Percentiles rank a stretch among this genome's conserved stretches.
phyloP scores from a whole-genome alignment of 2,797 vertebrate genomes.

The Paedocypris micromegethes region DNA sequence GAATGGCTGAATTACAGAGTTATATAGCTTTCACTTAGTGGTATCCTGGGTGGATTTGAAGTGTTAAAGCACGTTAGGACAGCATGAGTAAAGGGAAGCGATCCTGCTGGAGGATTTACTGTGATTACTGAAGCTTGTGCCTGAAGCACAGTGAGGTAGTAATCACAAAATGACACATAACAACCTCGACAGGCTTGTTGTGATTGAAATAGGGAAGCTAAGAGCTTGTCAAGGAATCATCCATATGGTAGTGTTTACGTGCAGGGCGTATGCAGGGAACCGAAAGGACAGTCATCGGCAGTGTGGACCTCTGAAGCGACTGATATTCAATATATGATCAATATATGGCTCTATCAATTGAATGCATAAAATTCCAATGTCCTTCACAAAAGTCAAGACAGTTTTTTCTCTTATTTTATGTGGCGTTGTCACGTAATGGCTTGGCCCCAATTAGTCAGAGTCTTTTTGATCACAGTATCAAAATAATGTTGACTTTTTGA shows the following conservation, averaged over 20 bases:
- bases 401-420: too few relatives aligned
- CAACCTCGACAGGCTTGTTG: slow-evolving; percentile 6
- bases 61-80: not conserved
- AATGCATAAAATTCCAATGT: too few relatives aligned
- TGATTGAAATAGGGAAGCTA: slow-evolving; percentile 11
- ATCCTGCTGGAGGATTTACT: not conserved
- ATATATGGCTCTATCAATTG: too few relatives aligned
- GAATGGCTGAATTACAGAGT: too few relatives aligned
- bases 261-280: not conserved
- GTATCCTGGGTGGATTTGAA: not conserved
- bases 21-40: too few relatives aligned
- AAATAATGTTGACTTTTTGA: too few relatives aligned
- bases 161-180: slow-evolving; percentile 35
- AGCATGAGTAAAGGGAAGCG: not conserved
- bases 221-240: not conserved
- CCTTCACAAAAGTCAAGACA: too few relatives aligned
- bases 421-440: too few relatives aligned
- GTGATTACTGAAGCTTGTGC: slow-evolving; percentile 7
- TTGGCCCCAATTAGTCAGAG: too few relatives aligned
- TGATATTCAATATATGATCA: not conserved
- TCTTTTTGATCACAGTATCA: too few relatives aligned
- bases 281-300: not conserved
- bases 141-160: slow-evolving; percentile 7
- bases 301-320: not conserved
- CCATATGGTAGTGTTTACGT: slow-evolving; percentile 5